phyloP scores from a whole-genome alignment of 1,140 invertebrate species.

The Neodiprion lecontei region DNA sequence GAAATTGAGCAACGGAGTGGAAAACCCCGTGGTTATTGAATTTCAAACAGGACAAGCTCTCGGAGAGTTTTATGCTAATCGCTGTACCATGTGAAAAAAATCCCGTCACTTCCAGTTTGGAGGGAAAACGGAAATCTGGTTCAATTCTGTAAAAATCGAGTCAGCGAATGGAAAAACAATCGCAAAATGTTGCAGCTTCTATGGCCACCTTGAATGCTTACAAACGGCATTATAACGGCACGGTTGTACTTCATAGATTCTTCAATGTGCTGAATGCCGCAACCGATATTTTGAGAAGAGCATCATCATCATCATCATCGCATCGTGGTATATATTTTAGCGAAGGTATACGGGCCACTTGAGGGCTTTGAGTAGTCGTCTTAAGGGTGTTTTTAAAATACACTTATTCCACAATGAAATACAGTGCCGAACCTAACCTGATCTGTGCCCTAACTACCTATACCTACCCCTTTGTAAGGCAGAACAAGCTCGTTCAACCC shows the following conservation, averaged over 20 bases:
- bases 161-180: too few relatives aligned
- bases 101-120: too few relatives aligned
- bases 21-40: too few relatives aligned
- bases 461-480: not conserved
- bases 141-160: too few relatives aligned
- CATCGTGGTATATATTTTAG: conserved; percentile 12
- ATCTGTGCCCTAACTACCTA: not conserved
- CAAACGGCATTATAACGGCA: too few relatives aligned
- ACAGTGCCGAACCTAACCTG: conserved; percentile 43
- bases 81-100: too few relatives aligned
- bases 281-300: conserved; percentile 58
- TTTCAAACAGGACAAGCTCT: too few relatives aligned
- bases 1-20: too few relatives aligned
- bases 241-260: not conserved
- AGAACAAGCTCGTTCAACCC: not conserved
- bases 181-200: too few relatives aligned
- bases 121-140: too few relatives aligned
- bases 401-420: conserved; percentile 62
- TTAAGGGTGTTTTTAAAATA: conserved; percentile 56
- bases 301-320: conserved; percentile 27
- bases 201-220: too few relatives aligned
- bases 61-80: too few relatives aligned
- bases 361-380: conserved; percentile 48
- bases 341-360: conserved; percentile 59
- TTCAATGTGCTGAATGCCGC: conserved; percentile 10